Base-by-base conservation (phyloP, 2,888 invertebrate species). In the Gandaritis pyraliata region DNA sequence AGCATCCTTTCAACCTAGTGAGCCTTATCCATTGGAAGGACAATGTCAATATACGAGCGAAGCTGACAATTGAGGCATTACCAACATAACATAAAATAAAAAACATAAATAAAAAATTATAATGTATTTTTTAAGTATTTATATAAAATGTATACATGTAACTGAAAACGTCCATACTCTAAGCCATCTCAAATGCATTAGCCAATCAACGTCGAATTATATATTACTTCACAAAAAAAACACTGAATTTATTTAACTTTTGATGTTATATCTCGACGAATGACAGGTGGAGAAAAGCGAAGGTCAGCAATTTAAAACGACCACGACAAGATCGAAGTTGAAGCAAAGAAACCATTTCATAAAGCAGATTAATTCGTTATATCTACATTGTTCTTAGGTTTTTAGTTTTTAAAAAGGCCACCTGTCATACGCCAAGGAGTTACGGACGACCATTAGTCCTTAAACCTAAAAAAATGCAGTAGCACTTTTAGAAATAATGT, bases 101-200 rank as follows among this genome's bases (percentile, higher is more conserved):
- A 56, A 50, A 51, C 23, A 43, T 63, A 58, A 72, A 71, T 85
- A 89, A 63, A 90, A 90, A 91, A 90, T 88, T 87, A 87, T 85
- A 83, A 83, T 87, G 85, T 87, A 86, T 90, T 90, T 90, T 90
- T 56, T 57, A 33, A 33, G 33, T 87, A 85, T 87, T 88, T 87
- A 78, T 88, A 89, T 81, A 90, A 89, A 90, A 86, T 88, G 90
- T 90, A 87, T 89, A 90, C 87, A 87, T 82, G 80, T 85, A 87
- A 88, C 84, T 86, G 87, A 89, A 80, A 77, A 77, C 76, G 73
- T 71, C 79, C 73, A 75, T 77, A 78, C 73, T 74, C 77, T 76
- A 81, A 87, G 83, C 87, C 77, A 80, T 80, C 74, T 78, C 74
- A 80, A 76, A 79, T 56, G 57, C 77, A 72, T 75, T 85, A 85